These are phyloP conservation scores for Mellivora capensis DNA, from an alignment of 2,113 vertebrate species.

Conservation along the genomic window DNA sequence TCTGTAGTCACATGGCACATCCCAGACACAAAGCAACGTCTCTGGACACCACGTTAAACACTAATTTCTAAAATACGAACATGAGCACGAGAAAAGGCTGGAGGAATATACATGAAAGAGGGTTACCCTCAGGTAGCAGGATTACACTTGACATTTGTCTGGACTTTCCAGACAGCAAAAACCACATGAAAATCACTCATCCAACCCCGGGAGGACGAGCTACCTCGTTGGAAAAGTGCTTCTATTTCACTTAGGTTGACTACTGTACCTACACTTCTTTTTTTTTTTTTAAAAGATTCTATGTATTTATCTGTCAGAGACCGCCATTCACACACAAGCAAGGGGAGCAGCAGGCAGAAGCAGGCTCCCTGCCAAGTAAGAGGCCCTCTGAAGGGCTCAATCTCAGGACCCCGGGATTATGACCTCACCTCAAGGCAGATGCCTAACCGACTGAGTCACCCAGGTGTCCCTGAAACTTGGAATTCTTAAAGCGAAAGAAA, in stretches of 20 bases:
- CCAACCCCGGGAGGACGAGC: not conserved
- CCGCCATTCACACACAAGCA: too few relatives aligned
- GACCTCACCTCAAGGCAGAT: not conserved
- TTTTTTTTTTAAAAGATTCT: too few relatives aligned
- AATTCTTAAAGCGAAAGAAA: not conserved
- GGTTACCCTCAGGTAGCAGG: not conserved
- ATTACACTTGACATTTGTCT: not conserved
- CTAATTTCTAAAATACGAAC: not conserved
- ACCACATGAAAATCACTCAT: not conserved
- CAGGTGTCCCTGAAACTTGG: not conserved
- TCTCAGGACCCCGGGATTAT: not conserved
- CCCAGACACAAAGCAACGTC: not conserved
- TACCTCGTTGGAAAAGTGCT: not conserved
- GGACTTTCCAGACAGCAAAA: not conserved
- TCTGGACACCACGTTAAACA: not conserved
- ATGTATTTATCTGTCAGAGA: too few relatives aligned
- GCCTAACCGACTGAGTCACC: not conserved
- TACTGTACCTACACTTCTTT: not conserved
- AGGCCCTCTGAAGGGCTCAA: not conserved
- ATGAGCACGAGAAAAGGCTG: fast-evolving
- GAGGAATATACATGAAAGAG: not conserved
- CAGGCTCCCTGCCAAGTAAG: not conserved
- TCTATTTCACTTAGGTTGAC: not conserved
- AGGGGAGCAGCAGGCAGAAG: not conserved
- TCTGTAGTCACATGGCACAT: not conserved